Conservation (phyloP, 64 coral and sea anemone species). For the Montipora sp. region DNA sequence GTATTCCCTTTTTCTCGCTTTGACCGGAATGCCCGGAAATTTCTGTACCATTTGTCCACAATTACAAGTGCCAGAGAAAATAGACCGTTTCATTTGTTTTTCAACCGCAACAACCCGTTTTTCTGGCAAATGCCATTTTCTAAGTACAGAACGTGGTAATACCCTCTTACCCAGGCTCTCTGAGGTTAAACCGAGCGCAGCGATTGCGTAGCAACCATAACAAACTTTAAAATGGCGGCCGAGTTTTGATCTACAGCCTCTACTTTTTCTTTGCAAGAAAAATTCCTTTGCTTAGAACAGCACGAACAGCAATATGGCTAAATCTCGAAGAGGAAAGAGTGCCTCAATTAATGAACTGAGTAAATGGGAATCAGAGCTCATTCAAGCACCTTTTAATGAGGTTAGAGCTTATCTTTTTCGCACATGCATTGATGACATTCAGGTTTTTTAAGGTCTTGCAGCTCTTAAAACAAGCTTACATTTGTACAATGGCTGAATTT, state of each 20-base stretch:
- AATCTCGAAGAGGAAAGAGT: constrained; percentile 95
- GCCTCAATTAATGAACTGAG: constrained; percentile 91
- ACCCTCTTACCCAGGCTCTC: too few relatives aligned
- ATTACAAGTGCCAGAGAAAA: too few relatives aligned
- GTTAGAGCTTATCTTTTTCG: constrained; percentile 39
- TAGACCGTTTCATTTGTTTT: too few relatives aligned
- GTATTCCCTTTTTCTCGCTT: too few relatives aligned
- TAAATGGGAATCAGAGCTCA: constrained; percentile 88
- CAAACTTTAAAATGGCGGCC: constrained; percentile 98
- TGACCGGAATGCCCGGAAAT: too few relatives aligned
- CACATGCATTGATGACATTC: background rate
- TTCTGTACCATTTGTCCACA: too few relatives aligned
- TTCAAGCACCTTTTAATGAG: constrained; percentile 93
- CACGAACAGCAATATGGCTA: constrained; percentile 75
- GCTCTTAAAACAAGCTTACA: background rate
- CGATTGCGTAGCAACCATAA: constrained; percentile 84
- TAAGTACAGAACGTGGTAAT: too few relatives aligned
- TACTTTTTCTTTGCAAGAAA: background rate
- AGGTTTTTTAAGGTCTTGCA: background rate
- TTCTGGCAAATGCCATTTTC: too few relatives aligned
- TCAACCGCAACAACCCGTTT: too few relatives aligned
- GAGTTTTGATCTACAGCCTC: background rate
- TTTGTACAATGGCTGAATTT: background rate
- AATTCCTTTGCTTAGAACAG: background rate
- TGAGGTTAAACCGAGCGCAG: too few relatives aligned